phyloP scores from a whole-genome alignment of 2,113 vertebrate species.

The Callospermophilus lateralis region DNA sequence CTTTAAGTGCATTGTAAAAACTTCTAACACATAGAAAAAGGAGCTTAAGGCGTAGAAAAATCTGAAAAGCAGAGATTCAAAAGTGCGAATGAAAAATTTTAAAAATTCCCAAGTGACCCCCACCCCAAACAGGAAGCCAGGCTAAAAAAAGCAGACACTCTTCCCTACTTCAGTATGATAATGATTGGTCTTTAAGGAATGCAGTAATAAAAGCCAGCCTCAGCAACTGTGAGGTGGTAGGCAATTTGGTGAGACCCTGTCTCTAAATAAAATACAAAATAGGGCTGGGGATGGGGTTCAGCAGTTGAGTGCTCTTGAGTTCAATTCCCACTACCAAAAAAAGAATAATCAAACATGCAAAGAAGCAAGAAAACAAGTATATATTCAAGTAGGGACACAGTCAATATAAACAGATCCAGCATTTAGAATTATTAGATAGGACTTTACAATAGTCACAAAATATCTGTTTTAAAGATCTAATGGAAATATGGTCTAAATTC shows the following conservation, averaged over 20 bases:
- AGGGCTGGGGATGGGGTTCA: no score
- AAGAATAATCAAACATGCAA: background rate
- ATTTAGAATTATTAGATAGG: background rate
- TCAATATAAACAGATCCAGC: background rate
- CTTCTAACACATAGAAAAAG: background rate
- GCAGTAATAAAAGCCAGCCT: no score
- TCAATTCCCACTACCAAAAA: no score
- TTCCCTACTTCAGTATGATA: background rate
- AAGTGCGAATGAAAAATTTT: background rate
- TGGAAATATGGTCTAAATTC: background rate
- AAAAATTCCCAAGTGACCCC: background rate
- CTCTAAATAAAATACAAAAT: no score
- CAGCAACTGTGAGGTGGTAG: no score
- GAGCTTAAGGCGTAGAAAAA: background rate
- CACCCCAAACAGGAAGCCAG: background rate
- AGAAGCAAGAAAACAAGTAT: background rate
- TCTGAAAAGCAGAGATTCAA: background rate
- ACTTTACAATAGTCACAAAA: background rate
- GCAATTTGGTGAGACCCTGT: no score
- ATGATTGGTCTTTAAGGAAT: background rate
- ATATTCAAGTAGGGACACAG: background rate
- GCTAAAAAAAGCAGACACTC: background rate
- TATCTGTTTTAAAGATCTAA: background rate
- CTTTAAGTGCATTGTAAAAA: background rate
- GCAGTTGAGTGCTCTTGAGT: no score